Base-by-base conservation (phyloP, 1,140 invertebrate species). In the Euglossa dilemma region DNA sequence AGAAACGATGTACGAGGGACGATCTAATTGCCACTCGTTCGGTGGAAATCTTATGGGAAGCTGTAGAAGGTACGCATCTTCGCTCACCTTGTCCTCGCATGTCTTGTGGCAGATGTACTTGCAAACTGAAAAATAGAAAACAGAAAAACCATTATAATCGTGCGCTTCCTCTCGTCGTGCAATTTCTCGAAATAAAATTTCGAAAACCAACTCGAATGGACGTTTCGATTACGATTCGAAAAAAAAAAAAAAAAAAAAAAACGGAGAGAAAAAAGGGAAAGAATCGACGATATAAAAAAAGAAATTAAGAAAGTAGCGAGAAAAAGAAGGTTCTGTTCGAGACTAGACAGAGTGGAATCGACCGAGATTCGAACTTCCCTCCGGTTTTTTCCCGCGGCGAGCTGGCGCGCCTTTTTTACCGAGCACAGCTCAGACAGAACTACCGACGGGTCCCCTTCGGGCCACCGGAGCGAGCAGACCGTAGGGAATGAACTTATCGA, bases 61-160 rank as follows among this genome's bases (percentile, higher is more conserved):
- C 8, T 11, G 25, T 12, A 8, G 18, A 20, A n/a, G 7, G 28
- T n/a, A 14, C 9, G 25, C 28, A 16, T 56, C 9, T 43, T 80
- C 43, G 70, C 89, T 64, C 80, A 97, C 97, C 96, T 97, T 97
- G 87, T 95, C 96, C 92, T 97, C 96, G 94, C 97, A 97, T 23
- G 95, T 94, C 89, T 96, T 96, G 92, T 97, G 97, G 91, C 96
- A 97, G 87, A 96, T 96, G 95, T 97, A 97, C 94, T 97, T 97
- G 95, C 97, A 97, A 66, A 97, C 97, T 97, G 96, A 96, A 92
- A 36, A 36, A 2, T 36, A 4, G 91, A 63, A 71, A 85, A 85
- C 87, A 63, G 83, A 83, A 89, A 81, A 95, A 90, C 77, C 6
- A 83, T 76, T n/a, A 64, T 36, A 18, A 75, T 36, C 20, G 8